Conservation (phyloP, 2,113 vertebrate genomes). For the Salvelinus sp. region DNA sequence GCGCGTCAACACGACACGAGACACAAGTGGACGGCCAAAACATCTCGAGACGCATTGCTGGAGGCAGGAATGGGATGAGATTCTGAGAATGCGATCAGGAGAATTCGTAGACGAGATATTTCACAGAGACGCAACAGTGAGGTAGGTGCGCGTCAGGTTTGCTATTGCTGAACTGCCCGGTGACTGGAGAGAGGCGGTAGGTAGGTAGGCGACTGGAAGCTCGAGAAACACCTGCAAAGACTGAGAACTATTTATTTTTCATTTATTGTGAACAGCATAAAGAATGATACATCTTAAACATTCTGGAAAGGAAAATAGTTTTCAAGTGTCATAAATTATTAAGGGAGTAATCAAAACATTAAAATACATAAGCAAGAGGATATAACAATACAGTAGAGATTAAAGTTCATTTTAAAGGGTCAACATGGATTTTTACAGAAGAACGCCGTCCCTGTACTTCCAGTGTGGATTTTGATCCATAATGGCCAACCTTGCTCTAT, state of each 20-base stretch:
- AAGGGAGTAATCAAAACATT: neutral
- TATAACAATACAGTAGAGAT: too few relatives aligned
- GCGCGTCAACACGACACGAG: slow-evolving; percentile 54
- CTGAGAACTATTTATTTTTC: neutral
- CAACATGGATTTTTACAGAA: neutral
- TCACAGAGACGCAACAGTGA: slow-evolving; percentile 13
- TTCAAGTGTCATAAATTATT: neutral
- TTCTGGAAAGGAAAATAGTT: neutral
- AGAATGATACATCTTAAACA: too few relatives aligned
- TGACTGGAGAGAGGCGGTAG: slow-evolving; percentile 42
- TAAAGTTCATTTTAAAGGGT: neutral
- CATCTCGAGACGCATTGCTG: slow-evolving; percentile 23
- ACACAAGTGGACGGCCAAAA: slow-evolving; percentile 47
- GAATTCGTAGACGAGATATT: slow-evolving; percentile 13
- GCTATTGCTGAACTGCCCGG: slow-evolving; percentile 17
- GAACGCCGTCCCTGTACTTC: neutral
- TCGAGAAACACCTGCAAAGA: slow-evolving; percentile 49
- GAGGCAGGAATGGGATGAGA: slow-evolving; percentile 29
- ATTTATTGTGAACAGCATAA: neutral
- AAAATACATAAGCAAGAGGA: neutral
- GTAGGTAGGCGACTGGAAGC: slow-evolving; percentile 15
- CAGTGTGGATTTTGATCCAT: neutral
- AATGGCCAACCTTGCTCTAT: neutral
- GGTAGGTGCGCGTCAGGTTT: slow-evolving; percentile 30
- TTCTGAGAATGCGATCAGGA: slow-evolving; percentile 6